These are phyloP conservation scores for Megaceryle alcyon DNA, from an alignment of 2,797 vertebrate genomes.

Conservation along the genomic window DNA sequence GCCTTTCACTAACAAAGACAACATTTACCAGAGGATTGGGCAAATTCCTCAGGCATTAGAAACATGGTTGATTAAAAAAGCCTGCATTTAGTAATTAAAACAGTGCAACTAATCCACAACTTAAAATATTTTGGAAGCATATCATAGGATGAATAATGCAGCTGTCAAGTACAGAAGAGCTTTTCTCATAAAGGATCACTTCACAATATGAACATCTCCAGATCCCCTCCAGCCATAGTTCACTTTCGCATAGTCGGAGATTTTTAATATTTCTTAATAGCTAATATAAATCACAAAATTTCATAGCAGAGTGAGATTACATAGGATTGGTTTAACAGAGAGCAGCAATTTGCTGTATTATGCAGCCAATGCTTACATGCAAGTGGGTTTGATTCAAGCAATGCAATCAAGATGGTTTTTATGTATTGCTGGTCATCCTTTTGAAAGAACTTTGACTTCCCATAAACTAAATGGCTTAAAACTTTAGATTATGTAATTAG, in stretches of 20 bases:
- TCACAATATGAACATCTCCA: constrained; percentile 27
- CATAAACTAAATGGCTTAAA: not conserved
- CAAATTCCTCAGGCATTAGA: constrained; percentile 73
- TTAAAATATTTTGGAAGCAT: constrained; percentile 66
- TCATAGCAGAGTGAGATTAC: constrained; percentile 51
- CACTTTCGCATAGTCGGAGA: constrained; percentile 45
- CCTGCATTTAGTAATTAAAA: constrained; percentile 71
- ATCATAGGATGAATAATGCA: constrained; percentile 26
- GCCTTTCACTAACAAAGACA: constrained; percentile 70
- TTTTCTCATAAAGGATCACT: constrained; percentile 49
- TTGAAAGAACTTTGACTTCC: constrained; percentile 21
- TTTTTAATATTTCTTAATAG: constrained; percentile 70
- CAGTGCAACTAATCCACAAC: constrained; percentile 61
- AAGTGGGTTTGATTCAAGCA: constrained; percentile 45
- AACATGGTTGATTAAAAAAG: constrained; percentile 63
- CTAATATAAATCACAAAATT: constrained; percentile 66
- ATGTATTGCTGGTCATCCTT: constrained; percentile 24
- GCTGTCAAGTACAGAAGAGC: constrained; percentile 51
- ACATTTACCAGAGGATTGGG: constrained; percentile 67
- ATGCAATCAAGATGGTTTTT: constrained; percentile 38
- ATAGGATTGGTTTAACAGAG: constrained; percentile 47
- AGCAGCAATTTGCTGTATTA: constrained; percentile 51
- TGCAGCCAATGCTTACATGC: constrained; percentile 20
- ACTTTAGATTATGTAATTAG: not conserved
- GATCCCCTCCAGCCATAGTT: not conserved